A percentile compares a stretch with the other conserved stretches of the same genome.
Conservation (phyloP, 2,888 invertebrate species). For the Eristalis arbustorum region DNA sequence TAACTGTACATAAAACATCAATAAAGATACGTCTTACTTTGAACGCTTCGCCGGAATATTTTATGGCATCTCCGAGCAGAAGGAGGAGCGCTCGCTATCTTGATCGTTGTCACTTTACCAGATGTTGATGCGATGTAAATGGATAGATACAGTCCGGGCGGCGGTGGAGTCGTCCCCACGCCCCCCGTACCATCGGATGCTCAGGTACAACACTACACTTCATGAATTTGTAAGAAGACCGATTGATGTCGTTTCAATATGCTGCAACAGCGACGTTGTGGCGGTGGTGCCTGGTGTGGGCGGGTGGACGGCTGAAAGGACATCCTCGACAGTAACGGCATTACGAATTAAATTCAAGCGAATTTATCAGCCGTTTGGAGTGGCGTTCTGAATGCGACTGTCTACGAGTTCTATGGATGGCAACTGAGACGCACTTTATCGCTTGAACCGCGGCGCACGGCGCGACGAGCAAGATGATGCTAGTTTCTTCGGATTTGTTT, state of each 20-base stretch:
- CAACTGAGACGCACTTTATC: constrained; percentile 8
- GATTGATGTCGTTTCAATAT: constrained; percentile 62
- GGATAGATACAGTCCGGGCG: constrained; percentile 45
- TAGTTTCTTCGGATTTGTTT: neutral
- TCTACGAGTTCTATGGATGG: constrained; percentile 39
- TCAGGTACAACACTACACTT: constrained; percentile 54
- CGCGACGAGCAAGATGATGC: neutral
- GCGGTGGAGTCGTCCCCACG: too few relatives aligned
- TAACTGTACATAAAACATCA: constrained; percentile 61
- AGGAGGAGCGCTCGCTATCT: constrained; percentile 32
- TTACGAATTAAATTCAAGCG: constrained; percentile 65
- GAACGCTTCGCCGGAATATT: constrained; percentile 52
- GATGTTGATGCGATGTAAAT: constrained; percentile 65
- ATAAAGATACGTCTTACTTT: constrained; percentile 59
- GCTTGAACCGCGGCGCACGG: neutral
- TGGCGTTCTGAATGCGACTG: constrained; percentile 60
- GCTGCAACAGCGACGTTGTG: constrained; percentile 18
- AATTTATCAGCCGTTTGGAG: constrained; percentile 63
- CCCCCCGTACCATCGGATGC: constrained; percentile 8
- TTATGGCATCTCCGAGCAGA: constrained; percentile 47
- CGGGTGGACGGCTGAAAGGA: constrained; percentile 41
- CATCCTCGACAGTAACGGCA: constrained; percentile 40
- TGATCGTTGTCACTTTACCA: constrained; percentile 67
- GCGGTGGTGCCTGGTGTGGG: neutral
- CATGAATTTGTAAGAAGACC: constrained; percentile 65